These are phyloP conservation scores for Pristis pectinata DNA, from an alignment of 2,797 vertebrate genomes.

Conservation along the genomic window DNA sequence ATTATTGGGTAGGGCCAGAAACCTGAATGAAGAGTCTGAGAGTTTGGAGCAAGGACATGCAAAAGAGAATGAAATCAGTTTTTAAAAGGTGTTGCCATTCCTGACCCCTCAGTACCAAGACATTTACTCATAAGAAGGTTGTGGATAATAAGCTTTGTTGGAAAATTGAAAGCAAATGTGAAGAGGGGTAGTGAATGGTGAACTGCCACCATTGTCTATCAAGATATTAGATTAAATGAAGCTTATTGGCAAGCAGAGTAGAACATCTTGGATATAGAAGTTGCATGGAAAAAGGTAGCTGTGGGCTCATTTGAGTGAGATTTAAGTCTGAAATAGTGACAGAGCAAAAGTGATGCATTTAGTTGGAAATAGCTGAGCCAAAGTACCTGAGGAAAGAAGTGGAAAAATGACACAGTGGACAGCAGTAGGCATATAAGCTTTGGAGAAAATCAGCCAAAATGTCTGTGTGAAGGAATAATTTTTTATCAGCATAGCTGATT, in stretches of 20 bases:
- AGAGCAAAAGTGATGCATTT: not conserved
- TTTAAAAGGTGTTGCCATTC: too few relatives aligned
- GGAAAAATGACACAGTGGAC: not conserved
- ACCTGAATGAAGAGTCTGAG: not conserved
- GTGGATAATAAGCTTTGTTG: not conserved
- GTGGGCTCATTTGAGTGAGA: not conserved
- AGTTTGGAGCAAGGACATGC: not conserved
- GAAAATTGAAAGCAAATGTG: not conserved
- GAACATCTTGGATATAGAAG: not conserved
- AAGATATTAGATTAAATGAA: not conserved
- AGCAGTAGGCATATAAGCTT: not conserved
- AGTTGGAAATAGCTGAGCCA: not conserved
- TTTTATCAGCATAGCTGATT: not conserved
- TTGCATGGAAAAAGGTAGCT: not conserved
- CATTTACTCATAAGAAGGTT: not conserved
- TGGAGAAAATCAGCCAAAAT: not conserved
- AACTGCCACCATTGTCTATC: not conserved
- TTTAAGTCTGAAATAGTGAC: not conserved
- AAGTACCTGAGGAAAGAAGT: not conserved
- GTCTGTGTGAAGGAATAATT: not conserved
- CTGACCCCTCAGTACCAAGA: not conserved
- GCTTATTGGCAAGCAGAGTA: not conserved
- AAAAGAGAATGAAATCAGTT: too few relatives aligned
- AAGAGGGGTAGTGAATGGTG: not conserved
- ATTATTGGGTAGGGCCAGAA: too few relatives aligned